Conservation (phyloP, 2,888 invertebrate species). For the Cyclophora albipunctata region DNA sequence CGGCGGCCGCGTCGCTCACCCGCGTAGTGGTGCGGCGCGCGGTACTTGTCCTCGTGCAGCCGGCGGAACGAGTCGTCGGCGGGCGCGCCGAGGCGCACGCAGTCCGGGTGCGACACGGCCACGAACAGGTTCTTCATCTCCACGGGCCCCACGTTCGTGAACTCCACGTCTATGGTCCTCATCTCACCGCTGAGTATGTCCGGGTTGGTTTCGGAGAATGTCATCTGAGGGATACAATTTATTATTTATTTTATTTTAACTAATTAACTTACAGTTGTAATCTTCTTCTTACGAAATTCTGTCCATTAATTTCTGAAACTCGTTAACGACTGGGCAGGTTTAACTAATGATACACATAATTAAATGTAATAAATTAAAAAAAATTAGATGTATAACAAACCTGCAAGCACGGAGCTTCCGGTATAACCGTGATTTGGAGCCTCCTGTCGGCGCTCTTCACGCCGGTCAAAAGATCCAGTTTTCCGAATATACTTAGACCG, state of each 20-base stretch:
- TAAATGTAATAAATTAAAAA: not conserved
- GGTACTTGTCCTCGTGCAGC: constrained; percentile 62
- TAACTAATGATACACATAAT: no score
- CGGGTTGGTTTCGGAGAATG: constrained; percentile 79
- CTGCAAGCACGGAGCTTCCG: constrained; percentile 88
- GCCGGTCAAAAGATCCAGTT: constrained; percentile 69
- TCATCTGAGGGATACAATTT: constrained; percentile 66
- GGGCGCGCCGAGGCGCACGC: constrained; percentile 68
- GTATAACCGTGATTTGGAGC: constrained; percentile 83
- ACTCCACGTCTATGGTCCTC: constrained; percentile 78
- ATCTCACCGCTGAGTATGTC: constrained; percentile 85
- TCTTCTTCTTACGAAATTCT: no score
- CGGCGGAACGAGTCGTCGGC: constrained; percentile 33
- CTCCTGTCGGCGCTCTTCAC: constrained; percentile 79
- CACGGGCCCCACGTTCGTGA: constrained; percentile 81
- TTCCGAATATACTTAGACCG: constrained; percentile 74
- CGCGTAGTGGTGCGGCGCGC: constrained; percentile 64
- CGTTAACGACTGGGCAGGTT: no score
- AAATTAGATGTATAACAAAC: constrained; percentile 44
- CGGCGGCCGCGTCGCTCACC: constrained; percentile 36
- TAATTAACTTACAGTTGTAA: no score
- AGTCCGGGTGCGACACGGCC: constrained; percentile 81
- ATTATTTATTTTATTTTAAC: not conserved
- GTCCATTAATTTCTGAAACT: no score
- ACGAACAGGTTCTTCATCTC: constrained; percentile 78